Base-by-base conservation (phyloP, 1,140 invertebrate species). In the Zaprionus vittiger region DNA sequence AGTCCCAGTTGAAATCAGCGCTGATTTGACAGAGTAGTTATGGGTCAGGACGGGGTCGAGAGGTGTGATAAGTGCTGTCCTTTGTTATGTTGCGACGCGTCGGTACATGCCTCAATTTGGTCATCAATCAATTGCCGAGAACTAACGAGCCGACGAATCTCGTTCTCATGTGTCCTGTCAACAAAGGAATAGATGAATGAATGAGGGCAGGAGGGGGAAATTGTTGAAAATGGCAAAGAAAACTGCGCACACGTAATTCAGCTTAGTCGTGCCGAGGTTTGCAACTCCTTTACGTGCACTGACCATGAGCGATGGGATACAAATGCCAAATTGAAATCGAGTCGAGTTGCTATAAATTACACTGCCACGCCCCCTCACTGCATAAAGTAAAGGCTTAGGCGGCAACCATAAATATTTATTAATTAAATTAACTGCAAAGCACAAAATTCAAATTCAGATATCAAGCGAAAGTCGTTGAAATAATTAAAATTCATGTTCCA, bases 321-420 rank as follows among this genome's bases (percentile, higher is more conserved):
- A 64, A 76, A 69, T 20, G 28, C 56, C 66, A 75, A 78, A 69
- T 64, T 54, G 52, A 68, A 79, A 71, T 57, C 44, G 73, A 52
- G 31, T 44, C 17, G 14, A 22, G 37, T 76, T 6, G 49, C 75
- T 41, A 64, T 80, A 64, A 67, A 75, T 71, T 74, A 64, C 37
- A 55, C 1, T 14, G n/a, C 69, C 69, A 77, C 56, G 73, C 44
- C 67, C 44, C 47, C 31, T 44, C n/a, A 12, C 15, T 1, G 34
- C 4, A 5, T 26, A 34, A 9, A 24, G 1, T 47, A 55, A 69
- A 44, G 71, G 70, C 52, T 73, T 71, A 75, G 65, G 68, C 83
- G 61, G 73, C 75, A 67, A 73, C 79, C 86, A 90, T 90, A 90
- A 90, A 90, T 90, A 90, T 90, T 85, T 90, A 90, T 90, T 90